phyloP scores from a whole-genome alignment of 2,888 invertebrate species.

The Encarsia formosa region DNA sequence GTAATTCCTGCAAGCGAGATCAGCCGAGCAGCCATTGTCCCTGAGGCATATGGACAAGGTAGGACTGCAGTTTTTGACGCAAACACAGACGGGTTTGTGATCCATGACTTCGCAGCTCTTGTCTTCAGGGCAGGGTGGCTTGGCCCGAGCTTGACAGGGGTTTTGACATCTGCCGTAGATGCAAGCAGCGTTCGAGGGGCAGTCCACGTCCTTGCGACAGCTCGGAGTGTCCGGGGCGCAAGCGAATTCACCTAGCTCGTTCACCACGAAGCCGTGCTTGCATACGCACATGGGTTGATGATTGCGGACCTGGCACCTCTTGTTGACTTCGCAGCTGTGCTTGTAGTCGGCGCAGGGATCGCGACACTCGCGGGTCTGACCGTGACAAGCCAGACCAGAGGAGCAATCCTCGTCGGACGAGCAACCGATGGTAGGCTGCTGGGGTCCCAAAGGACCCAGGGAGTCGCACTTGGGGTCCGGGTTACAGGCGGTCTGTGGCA shows the following conservation, averaged over 20 bases:
- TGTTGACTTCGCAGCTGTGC: slow-evolving; percentile 73
- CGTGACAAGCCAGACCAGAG: slow-evolving; percentile 69
- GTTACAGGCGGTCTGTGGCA: slow-evolving; percentile 73
- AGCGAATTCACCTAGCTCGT: slow-evolving; percentile 80
- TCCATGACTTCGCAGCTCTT: slow-evolving; percentile 85
- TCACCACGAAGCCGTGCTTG: slow-evolving; percentile 82
- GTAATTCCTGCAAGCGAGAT: slow-evolving; percentile 82
- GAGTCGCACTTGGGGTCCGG: slow-evolving; percentile 75
- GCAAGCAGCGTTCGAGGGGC: slow-evolving; percentile 82
- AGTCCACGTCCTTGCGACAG: slow-evolving; percentile 77
- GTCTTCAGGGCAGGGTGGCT: slow-evolving; percentile 68
- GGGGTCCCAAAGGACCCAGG: slow-evolving; percentile 56
- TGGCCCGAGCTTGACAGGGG: slow-evolving; percentile 65
- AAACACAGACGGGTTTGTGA: slow-evolving; percentile 82
- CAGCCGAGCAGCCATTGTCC: slow-evolving; percentile 82
- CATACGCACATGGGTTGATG: slow-evolving; percentile 85
- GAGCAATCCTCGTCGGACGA: slow-evolving; percentile 69
- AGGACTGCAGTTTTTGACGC: slow-evolving; percentile 81
- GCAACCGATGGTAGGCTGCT: slow-evolving; percentile 60
- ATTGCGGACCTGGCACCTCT: slow-evolving; percentile 82
- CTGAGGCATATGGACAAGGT: slow-evolving; percentile 82
- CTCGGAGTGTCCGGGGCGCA: slow-evolving; percentile 79
- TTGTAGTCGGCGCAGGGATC: slow-evolving; percentile 72
- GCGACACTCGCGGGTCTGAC: slow-evolving; percentile 66
- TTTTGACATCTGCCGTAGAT: slow-evolving; percentile 79